Evolutionary conservation across 2,113 vertebrate genomes (phyloP), one percentile per base, ranked within the genome.

Genomic region (Alexandromys fortis): DNA sequence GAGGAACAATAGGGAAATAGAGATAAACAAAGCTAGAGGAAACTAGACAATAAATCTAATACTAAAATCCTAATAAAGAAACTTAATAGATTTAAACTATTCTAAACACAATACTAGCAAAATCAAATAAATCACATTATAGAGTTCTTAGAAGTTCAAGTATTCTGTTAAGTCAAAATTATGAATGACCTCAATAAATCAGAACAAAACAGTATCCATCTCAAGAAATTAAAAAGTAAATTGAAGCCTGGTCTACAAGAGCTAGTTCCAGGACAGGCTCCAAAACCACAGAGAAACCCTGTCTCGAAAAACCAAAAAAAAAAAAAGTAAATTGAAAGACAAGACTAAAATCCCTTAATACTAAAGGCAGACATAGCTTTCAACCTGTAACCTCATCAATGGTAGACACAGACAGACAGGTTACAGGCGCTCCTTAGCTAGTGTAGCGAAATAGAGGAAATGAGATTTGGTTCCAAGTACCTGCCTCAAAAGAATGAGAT

Each of bases 191-290:
- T 81, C 86, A 75, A 90, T 65, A 86, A 24, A 19, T 89, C 55
- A 58, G 70, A 94, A 78, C 33, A 94, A 89, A 63, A 73, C 58
- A 33, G 1, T 88, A 38, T 78, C 45, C 72, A 72, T 83, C 52
- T 86, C 72, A 78, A 92, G 47, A 94, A 88, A 78, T 55, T 82
- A 72, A 58, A 91, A 93, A 63, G 63, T 91, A 70, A 93, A 33
- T 83, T 91, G 68, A 89, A 94, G 42, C 42, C 42, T 42, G 42
- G 42, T 42, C 42, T 42, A 42, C 42, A 42, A 42, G 42, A 42
- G 42, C 42, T 42, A 42, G 42, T 42, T 42, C 42, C 42, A 42
- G 42, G 42, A 42, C 42, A 42, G 42, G 42, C 42, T 42, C 42
- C 42, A 42, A 42, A 42, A 42, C 42, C 42, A 42, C 42, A 42